Evolutionary conservation across 2,888 invertebrate species (phyloP), one percentile per base, ranked within the genome.

Genomic region (Thymelicus sylvestris): DNA sequence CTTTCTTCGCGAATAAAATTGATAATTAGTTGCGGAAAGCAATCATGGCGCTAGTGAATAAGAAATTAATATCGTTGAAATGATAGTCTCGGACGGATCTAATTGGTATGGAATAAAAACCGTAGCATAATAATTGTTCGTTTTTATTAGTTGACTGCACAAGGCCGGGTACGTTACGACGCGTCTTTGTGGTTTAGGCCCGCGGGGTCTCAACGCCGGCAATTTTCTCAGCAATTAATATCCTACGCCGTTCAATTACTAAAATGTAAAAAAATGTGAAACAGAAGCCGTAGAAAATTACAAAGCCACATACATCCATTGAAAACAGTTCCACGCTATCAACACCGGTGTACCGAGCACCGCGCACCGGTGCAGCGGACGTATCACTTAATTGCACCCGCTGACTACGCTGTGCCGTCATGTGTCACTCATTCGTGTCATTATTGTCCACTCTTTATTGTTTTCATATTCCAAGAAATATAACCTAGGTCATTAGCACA

Each of bases 181-280:
- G 78, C 80, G 81, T 79, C 87, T 87, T 88, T 91, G 89, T 89
- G 87, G 90, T 86, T 89, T 86, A 86, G 86, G 81, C 87, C 91
- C 86, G 77, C 76, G 81, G 83, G 90, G 85, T 82, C 76, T 81
- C 77, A 77, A 78, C 79, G 79, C 74, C 81, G 78, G 90, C 86
- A 88, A 91, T 91, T 92, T 91, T 89, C 91, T 89, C 88, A 90
- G 87, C 90, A 92, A 92, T 92, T 91, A 91, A 91, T 90, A 86
- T 83, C 82, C 83, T 84, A 87, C 86, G 79, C 81, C 74, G 84
- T 86, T 86, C 86, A 91, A 90, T 91, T 90, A 90, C 88, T 86
- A 83, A 86, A 88, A 88, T 84, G 84, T 83, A 87, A 90, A 90
- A 31, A 79, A 90, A 90, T 83, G 84, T 83, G 80, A 88, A 86